phyloP scores from a whole-genome alignment of 2,797 vertebrate species.

The Agapornis canus region DNA sequence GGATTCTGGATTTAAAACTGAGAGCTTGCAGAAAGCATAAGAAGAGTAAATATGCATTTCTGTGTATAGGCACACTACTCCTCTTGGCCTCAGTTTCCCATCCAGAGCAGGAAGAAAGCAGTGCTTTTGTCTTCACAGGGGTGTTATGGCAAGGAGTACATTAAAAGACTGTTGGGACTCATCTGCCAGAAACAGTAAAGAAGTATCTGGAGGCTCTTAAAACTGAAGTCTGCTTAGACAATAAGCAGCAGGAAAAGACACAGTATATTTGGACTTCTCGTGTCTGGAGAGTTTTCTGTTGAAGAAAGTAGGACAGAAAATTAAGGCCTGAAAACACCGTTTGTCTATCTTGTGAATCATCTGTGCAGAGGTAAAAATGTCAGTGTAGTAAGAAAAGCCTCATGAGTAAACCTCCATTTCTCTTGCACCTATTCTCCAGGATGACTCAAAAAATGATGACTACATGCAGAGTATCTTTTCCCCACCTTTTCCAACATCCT shows the following conservation, averaged over 20 bases:
- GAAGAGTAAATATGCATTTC: neutral
- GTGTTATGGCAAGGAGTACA: neutral
- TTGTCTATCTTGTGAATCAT: neutral
- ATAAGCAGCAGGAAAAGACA: constrained; percentile 28
- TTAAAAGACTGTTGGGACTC: constrained; percentile 21
- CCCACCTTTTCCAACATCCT: neutral
- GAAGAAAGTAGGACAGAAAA: neutral
- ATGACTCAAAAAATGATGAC: neutral
- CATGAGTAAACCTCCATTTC: neutral
- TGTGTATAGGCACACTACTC: neutral
- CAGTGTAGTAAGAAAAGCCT: neutral
- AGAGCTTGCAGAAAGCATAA: neutral
- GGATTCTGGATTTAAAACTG: neutral
- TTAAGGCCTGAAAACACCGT: neutral
- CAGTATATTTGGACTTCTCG: neutral
- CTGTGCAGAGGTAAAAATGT: neutral
- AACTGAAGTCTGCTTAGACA: constrained; percentile 8
- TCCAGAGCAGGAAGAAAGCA: neutral
- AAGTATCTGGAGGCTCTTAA: neutral
- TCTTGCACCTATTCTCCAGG: neutral
- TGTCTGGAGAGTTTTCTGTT: neutral
- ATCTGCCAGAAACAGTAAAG: neutral
- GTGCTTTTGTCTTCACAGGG: neutral
- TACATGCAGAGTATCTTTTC: neutral
- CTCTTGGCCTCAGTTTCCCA: neutral